phyloP scores from a whole-genome alignment of 2,888 invertebrate genomes.

The Rhopalosiphum nymphaeae region DNA sequence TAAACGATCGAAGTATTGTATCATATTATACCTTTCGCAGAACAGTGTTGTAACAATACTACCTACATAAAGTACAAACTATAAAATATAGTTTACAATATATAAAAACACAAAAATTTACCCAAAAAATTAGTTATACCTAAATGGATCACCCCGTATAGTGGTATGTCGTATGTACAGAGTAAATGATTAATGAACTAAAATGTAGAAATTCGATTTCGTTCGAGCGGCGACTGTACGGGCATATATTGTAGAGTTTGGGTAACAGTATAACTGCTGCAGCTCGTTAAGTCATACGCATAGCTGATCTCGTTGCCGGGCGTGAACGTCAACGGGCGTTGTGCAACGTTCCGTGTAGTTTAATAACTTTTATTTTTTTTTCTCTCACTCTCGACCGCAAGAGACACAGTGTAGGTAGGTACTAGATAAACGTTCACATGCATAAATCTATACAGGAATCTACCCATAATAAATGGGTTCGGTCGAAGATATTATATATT shows the following conservation, averaged over 20 bases:
- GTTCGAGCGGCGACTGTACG: background rate
- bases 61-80: background rate
- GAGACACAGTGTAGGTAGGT: background rate
- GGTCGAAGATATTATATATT: background rate
- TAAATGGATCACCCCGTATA: constrained; percentile 2
- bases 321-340: constrained; percentile 10
- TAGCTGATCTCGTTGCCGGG: background rate
- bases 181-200: constrained; percentile 23
- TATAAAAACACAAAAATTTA: background rate
- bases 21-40: background rate
- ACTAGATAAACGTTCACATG: background rate
- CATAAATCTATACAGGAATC: background rate
- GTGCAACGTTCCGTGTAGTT: constrained; percentile 6
- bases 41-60: background rate
- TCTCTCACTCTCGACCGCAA: background rate
- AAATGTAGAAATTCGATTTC: constrained; percentile 39
- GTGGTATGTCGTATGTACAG: background rate
- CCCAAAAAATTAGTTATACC: background rate
- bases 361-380: constrained; percentile 1
- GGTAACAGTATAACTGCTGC: background rate
- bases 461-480: background rate
- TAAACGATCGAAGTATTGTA: background rate
- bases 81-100: background rate
- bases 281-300: constrained; percentile 28
- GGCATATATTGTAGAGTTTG: background rate